Base-by-base conservation (phyloP, 2,797 vertebrate species). In the Miichthys miiuy region DNA sequence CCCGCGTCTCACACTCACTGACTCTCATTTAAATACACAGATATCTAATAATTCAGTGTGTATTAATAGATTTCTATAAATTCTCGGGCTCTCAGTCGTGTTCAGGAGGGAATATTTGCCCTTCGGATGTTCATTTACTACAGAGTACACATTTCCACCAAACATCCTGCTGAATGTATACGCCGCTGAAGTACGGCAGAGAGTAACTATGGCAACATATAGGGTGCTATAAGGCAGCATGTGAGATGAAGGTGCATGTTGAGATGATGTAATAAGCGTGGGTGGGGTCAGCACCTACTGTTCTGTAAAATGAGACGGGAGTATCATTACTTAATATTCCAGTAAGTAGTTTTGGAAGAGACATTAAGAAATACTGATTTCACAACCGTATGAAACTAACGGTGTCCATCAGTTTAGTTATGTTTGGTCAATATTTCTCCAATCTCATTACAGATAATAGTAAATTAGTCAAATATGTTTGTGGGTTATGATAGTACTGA, bases 191-290 rank as follows among this genome's bases (percentile, higher is more conserved):
- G 72, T 16, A 6, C 76, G 77, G 82, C 84, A 47, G 71, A 20
- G 91, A 20, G 91, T 94, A 86, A 89, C 91, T 77, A 93, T 92
- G 89, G 92, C 75, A 94, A 93, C 92, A 80, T 83, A 82, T 85
- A 79, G 34, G 82, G 62, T 73, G 73, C 77, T 68, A 52, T 80
- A 79, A 84, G 69, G 67, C 68, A 67, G 58, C 72, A 62, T 55
- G 62, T 87, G 80, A 76, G 66, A 84, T 47, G 65, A 34, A 8
- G 69, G 81, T 67, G 75, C 85, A 81, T n/a, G 6, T 68, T 85
- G 67, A 73, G 84, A 78, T 88, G 80, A 85, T 80, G 44, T 84
- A 84, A 83, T 65, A 56, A 77, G 89, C 60, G 88, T 89, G 80
- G 87, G 92, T 38, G 68, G 81, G 79, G 81, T 88, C 82, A 80